Evolutionary conservation across 2,113 vertebrate species (phyloP).

Genomic region (Phocoena sinus): DNA sequence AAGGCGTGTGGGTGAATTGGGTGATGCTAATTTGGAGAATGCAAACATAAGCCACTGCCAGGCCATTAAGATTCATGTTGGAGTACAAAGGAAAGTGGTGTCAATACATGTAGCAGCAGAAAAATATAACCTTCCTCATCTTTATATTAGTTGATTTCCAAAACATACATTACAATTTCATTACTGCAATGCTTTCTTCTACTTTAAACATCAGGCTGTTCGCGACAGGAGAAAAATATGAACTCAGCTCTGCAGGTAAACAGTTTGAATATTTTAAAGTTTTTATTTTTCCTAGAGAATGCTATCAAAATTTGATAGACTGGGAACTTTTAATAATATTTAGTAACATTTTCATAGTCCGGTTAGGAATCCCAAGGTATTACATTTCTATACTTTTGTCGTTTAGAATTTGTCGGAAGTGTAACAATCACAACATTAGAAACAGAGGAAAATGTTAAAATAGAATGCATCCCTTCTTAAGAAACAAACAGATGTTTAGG

Average conservation of each 20-base stretch:
- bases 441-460: not conserved
- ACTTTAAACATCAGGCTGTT: slow-evolving; percentile 61
- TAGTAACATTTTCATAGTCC: not conserved
- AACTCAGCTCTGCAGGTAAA: slow-evolving; percentile 27
- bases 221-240: slow-evolving; percentile 40
- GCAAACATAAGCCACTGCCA: slow-evolving; percentile 9
- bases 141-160: slow-evolving; percentile 7
- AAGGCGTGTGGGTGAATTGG: slow-evolving; percentile 12
- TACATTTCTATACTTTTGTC: not conserved
- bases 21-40: slow-evolving; percentile 46
- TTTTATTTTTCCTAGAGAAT: not conserved
- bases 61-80: slow-evolving; percentile 29
- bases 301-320: not conserved
- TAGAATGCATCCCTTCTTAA: not conserved
- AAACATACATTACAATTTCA: slow-evolving; percentile 34
- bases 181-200: not conserved
- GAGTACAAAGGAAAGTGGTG: slow-evolving; percentile 3
- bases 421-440: not conserved
- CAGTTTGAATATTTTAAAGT: slow-evolving; percentile 40
- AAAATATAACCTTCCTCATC: slow-evolving; percentile 21
- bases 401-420: not conserved
- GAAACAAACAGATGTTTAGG: not conserved
- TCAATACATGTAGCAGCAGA: slow-evolving; percentile 3
- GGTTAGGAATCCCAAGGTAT: not conserved
- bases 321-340: not conserved